phyloP scores from a whole-genome alignment of 2,113 vertebrate genomes.

The Anser brachyrhynchus region DNA sequence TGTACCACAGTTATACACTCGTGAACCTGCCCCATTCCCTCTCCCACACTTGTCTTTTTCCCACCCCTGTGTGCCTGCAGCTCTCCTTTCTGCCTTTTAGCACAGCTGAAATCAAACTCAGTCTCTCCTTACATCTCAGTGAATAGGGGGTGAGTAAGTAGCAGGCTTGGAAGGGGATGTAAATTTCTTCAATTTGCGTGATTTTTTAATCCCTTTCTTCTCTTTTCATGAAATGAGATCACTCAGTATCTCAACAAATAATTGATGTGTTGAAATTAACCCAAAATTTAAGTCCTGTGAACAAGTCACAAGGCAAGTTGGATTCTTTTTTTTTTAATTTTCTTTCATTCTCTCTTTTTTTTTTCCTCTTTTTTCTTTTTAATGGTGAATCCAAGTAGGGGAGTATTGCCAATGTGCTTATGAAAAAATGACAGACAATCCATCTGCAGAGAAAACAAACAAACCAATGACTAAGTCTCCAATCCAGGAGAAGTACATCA shows the following conservation, averaged over 20 bases:
- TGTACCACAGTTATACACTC: background rate
- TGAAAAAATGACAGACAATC: background rate
- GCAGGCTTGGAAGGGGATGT: background rate
- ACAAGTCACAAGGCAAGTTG: background rate
- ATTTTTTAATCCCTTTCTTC: background rate
- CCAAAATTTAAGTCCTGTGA: background rate
- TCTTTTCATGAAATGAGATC: background rate
- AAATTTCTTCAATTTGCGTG: background rate
- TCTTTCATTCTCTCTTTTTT: background rate
- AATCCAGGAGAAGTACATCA: background rate
- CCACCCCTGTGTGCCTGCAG: background rate
- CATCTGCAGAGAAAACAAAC: background rate
- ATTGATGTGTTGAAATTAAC: background rate
- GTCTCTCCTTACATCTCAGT: background rate
- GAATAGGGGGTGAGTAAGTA: background rate
- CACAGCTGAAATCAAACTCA: background rate
- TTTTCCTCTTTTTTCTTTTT: background rate
- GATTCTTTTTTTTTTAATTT: background rate
- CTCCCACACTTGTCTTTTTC: background rate
- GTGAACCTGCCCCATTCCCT: background rate
- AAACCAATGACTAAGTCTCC: background rate
- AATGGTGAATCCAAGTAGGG: background rate
- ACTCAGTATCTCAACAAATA: background rate
- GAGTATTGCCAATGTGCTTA: background rate
- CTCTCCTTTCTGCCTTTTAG: background rate